Conservation (phyloP, 2,113 vertebrate genomes). For the Crotalus tigris region DNA sequence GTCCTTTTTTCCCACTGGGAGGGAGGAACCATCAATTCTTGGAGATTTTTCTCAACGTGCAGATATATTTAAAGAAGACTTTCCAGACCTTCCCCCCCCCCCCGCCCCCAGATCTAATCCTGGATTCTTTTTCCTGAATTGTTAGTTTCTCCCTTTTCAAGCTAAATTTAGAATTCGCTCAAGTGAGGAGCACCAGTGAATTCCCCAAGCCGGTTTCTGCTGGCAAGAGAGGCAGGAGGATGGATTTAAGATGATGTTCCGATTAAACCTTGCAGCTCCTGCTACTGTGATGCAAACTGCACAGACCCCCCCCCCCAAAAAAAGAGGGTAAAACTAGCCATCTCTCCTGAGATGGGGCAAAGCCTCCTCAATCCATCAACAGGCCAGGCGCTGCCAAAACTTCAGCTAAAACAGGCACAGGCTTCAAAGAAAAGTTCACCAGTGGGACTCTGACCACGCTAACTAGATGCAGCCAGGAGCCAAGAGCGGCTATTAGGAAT, state of each 20-base stretch:
- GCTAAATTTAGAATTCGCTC: neutral
- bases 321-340: neutral
- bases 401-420: neutral
- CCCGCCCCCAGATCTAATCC: no score
- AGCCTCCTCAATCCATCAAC: rapidly evolving
- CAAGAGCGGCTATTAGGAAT: neutral
- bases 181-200: rapidly evolving
- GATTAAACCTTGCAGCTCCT: neutral
- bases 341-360: neutral
- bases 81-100: neutral
- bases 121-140: neutral
- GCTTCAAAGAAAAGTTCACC: neutral
- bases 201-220: neutral
- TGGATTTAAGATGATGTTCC: no score
- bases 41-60: rapidly evolving
- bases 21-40: neutral
- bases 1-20: neutral
- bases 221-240: neutral
- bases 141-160: neutral
- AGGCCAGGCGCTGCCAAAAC: neutral
- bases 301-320: no score
- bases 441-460: neutral
- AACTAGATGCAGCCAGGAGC: no score
- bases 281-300: neutral
- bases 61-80: neutral